Conservation (phyloP, 2,888 invertebrate species). For the Andrena bucephala region DNA sequence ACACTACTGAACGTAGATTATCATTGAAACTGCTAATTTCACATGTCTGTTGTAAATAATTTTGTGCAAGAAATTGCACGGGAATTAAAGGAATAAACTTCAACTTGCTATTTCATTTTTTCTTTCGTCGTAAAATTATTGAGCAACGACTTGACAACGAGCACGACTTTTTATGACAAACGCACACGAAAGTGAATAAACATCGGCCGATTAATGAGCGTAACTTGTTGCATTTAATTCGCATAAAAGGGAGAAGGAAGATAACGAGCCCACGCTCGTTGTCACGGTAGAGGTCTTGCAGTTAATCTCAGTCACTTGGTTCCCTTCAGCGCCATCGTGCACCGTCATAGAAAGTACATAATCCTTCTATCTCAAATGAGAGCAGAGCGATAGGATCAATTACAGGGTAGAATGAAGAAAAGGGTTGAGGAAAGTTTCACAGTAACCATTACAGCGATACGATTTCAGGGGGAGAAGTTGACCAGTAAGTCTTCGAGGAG, state of each 20-base stretch:
- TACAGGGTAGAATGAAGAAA: background rate
- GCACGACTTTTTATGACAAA: background rate
- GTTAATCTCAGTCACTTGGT: background rate
- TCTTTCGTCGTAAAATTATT: too few species aligned
- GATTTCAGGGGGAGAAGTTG: conserved; percentile 12
- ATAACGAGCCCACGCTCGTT: background rate
- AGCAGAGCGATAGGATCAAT: background rate
- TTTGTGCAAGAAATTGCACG: background rate
- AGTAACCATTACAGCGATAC: background rate
- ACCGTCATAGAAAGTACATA: background rate
- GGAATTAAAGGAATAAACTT: background rate
- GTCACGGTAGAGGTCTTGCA: background rate
- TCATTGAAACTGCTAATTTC: too few species aligned
- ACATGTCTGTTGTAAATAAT: too few species aligned
- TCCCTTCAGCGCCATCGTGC: background rate
- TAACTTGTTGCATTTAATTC: conserved; percentile 37
- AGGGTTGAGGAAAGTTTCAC: background rate
- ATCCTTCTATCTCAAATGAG: background rate
- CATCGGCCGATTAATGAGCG: conserved; percentile 2
- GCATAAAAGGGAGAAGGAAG: background rate
- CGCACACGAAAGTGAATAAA: background rate
- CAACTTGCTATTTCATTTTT: background rate
- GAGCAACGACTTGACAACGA: too few species aligned
- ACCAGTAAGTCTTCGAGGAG: conserved; percentile 14
- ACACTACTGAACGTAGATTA: too few species aligned